A percentile compares a stretch with the other conserved stretches of the same genome.
Evolutionary conservation across 2,113 vertebrate species (phyloP).

Genomic region (Clarias magur): DNA sequence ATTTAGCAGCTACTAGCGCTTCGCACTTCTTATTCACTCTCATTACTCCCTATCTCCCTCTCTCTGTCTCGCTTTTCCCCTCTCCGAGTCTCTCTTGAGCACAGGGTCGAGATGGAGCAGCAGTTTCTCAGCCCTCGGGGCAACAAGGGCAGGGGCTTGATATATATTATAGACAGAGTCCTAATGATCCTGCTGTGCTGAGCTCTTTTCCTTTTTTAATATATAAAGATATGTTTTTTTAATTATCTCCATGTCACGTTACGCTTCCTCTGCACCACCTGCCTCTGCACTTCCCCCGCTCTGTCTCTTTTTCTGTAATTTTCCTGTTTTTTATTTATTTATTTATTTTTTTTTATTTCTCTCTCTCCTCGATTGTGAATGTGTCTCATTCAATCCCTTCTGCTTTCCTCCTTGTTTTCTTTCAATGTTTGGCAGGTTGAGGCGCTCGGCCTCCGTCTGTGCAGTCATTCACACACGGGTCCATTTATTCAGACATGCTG

Average conservation of each 20-base stretch:
- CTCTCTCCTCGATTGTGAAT: slow-evolving; percentile 2
- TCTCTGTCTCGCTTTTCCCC: background rate
- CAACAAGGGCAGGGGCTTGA: slow-evolving; percentile 59
- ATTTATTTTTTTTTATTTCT: background rate
- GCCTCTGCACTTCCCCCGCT: slow-evolving; percentile 56
- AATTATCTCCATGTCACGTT: slow-evolving; percentile 71
- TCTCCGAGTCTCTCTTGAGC: background rate
- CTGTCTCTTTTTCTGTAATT: slow-evolving; percentile 39
- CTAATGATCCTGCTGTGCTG: slow-evolving; percentile 60
- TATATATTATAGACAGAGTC: slow-evolving; percentile 66
- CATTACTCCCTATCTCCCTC: slow-evolving; percentile 34
- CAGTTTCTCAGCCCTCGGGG: slow-evolving; percentile 65
- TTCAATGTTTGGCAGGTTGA: slow-evolving; percentile 39
- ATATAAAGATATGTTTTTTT: slow-evolving; percentile 68
- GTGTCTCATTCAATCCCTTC: slow-evolving; percentile 15
- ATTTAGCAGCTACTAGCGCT: slow-evolving; percentile 46
- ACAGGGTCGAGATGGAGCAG: slow-evolving; percentile 38
- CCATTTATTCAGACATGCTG: slow-evolving; percentile 43
- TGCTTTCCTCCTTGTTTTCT: slow-evolving; percentile 25
- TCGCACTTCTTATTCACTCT: slow-evolving; percentile 23
- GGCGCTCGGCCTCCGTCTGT: slow-evolving; percentile 41
- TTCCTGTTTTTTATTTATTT: background rate
- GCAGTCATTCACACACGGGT: slow-evolving; percentile 48
- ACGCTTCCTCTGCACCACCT: slow-evolving; percentile 64
- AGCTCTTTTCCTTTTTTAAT: slow-evolving; percentile 61